Evolutionary conservation across 2,888 invertebrate species (phyloP).

Genomic region (Cremastinae sp.): DNA sequence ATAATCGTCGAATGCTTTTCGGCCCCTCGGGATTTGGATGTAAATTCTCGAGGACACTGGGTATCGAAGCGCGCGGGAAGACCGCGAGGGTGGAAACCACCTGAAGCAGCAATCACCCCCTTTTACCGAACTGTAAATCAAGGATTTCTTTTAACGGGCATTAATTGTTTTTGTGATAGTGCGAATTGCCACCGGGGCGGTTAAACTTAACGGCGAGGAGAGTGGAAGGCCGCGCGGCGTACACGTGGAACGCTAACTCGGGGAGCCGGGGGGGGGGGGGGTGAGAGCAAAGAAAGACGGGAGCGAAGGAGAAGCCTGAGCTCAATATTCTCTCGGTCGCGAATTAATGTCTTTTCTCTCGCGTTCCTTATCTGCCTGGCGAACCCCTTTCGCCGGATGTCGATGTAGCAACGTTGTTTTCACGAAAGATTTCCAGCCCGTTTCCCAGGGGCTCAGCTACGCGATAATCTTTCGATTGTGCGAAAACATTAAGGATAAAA

Average conservation of each 20-base stretch:
- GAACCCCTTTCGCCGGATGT: constrained; percentile 47
- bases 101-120: constrained; percentile 38
- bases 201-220: constrained; percentile 68
- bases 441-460: neutral
- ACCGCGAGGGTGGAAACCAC: constrained; percentile 60
- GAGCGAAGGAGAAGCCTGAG: constrained; percentile 28
- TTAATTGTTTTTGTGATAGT: constrained; percentile 80
- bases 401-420: constrained; percentile 39
- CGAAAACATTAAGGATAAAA: constrained; percentile 24
- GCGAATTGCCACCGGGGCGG: constrained; percentile 71
- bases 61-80: too few species aligned
- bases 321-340: constrained; percentile 62
- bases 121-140: constrained; percentile 76
- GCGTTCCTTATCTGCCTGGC: constrained; percentile 54
- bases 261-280: neutral
- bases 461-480: constrained; percentile 43
- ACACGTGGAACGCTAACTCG: constrained; percentile 34
- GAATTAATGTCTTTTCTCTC: constrained; percentile 59
- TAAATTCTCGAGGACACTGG: too few species aligned
- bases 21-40: constrained; percentile 67
- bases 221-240: neutral
- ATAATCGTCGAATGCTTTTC: too few species aligned
- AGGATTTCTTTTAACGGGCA: constrained; percentile 80
- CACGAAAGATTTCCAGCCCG: constrained; percentile 26
- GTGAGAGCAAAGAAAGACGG: neutral